Base-by-base conservation (phyloP, 1,140 invertebrate genomes). In the Campodea augens region DNA sequence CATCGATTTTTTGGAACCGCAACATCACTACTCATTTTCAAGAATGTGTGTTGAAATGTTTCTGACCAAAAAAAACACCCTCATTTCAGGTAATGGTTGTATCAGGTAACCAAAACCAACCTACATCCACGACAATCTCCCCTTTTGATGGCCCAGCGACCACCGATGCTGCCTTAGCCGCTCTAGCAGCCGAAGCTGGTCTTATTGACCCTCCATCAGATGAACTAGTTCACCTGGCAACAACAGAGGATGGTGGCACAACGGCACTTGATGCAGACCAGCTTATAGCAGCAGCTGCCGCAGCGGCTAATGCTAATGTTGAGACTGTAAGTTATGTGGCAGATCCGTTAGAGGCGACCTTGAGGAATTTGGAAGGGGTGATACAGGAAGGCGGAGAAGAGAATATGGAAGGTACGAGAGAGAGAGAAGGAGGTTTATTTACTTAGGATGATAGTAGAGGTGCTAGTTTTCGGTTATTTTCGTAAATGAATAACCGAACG, bases 171-270 rank as follows among this genome's bases (percentile, higher is more conserved):
- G 74, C 73, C 2, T 53, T 77, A 7, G 73, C 75, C 13, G 73
- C 73, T 1, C 56, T 76, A 5, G 73, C 74, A 23, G 73, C 73
- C 5, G 74, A 77, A 55, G 73, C 74, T 23, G 73, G 73, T 13
- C 53, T 77, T 1, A 70, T 75, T 22, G 71, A 74, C 53, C 71
- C 71, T 0, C 47, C 47, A 25, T 47, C 48, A 15, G 58, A 52
- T 47, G 22, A 20, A 19, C 22, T 49, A 23, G 38, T 39, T 43
- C 41, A 39, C 10, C 43, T 41, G 22, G 46, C 38, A 19, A 21
- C 23, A n/a, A 36, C 32, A 3, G 22, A 40, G 20, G 41, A 24
- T 19, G 46, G 25, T 27, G 39, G 23, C 19, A 25, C 15, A 2
- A 23, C 27, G 5, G 38, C 12, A 13, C 15, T 51, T 3, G 49